These are phyloP conservation scores for Halictus quadricinctus DNA, from an alignment of 2,888 invertebrate species.

Conservation along the genomic window DNA sequence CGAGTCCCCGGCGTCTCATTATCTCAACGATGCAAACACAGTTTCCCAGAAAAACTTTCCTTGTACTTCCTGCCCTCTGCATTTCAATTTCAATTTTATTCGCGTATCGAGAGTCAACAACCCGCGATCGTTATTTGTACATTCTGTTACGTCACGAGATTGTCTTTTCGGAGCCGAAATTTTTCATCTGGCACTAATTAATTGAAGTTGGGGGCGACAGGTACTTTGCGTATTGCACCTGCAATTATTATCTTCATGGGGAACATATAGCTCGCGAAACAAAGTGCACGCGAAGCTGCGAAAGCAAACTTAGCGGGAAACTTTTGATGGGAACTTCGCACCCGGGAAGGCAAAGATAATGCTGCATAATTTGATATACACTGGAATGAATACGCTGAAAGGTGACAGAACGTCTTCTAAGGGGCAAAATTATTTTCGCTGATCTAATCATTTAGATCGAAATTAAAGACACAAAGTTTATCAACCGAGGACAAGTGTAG, in stretches of 20 bases:
- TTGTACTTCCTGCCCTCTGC: background rate
- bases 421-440: background rate
- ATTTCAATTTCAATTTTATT: background rate
- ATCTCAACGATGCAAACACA: background rate
- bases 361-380: too few species aligned
- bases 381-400: background rate
- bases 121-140: background rate
- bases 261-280: background rate
- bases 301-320: background rate
- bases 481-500: background rate
- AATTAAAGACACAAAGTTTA: too few species aligned
- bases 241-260: conserved; percentile 44
- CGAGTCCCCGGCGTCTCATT: background rate
- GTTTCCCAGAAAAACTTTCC: background rate
- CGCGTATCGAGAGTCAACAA: background rate
- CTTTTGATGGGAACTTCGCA: background rate
- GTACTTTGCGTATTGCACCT: background rate
- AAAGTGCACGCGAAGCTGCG: background rate
- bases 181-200: conserved; percentile 41
- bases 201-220: conserved; percentile 43
- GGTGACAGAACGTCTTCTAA: background rate
- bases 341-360: background rate
- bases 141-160: background rate
- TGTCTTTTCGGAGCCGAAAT: conserved; percentile 26
- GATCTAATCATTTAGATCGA: too few species aligned